A percentile compares a stretch with the other conserved stretches of the same genome.
Conservation (phyloP, 2,888 invertebrate genomes). For the Drosophila koepferae region DNA sequence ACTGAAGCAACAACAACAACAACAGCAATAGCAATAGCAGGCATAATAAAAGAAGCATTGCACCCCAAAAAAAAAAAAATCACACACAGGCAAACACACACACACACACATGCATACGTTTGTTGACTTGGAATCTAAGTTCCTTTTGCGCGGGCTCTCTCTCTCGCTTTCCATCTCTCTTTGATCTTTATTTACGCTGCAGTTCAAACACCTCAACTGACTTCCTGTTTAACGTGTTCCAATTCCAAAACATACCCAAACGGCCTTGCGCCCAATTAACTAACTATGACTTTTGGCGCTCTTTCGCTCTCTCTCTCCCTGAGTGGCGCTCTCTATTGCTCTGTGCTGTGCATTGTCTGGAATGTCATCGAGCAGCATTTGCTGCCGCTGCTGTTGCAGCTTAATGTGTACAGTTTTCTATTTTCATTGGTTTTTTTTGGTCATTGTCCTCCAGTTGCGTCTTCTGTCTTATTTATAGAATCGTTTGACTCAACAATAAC, state of each 20-base stretch:
- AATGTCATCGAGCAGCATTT: constrained; percentile 57
- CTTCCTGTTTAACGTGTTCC: constrained; percentile 63
- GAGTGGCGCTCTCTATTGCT: too few species aligned
- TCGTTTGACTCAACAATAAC: constrained; percentile 33
- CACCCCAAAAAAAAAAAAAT: background rate
- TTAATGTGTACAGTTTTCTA: constrained; percentile 57
- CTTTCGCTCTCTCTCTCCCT: background rate
- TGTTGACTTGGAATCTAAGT: constrained; percentile 10
- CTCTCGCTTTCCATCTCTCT: constrained; percentile 20
- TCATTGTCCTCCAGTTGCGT: constrained; percentile 62
- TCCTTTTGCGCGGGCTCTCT: constrained; percentile 19
- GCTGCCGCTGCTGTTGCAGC: constrained; percentile 20
- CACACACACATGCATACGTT: background rate
- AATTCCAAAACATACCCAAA: constrained; percentile 65
- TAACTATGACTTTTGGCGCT: constrained; percentile 42
- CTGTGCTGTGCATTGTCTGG: constrained; percentile 33
- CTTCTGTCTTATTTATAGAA: constrained; percentile 59
- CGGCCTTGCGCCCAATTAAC: constrained; percentile 73
- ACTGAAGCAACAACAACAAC: constrained; percentile 18
- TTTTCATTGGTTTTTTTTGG: constrained; percentile 49
- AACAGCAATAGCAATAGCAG: background rate
- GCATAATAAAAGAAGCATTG: constrained; percentile 10
- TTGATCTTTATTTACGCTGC: constrained; percentile 15
- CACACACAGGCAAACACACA: background rate
- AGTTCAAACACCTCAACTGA: constrained; percentile 59